Evolutionary conservation across 2,888 invertebrate species (phyloP).

Genomic region (Rhagonycha fulva): DNA sequence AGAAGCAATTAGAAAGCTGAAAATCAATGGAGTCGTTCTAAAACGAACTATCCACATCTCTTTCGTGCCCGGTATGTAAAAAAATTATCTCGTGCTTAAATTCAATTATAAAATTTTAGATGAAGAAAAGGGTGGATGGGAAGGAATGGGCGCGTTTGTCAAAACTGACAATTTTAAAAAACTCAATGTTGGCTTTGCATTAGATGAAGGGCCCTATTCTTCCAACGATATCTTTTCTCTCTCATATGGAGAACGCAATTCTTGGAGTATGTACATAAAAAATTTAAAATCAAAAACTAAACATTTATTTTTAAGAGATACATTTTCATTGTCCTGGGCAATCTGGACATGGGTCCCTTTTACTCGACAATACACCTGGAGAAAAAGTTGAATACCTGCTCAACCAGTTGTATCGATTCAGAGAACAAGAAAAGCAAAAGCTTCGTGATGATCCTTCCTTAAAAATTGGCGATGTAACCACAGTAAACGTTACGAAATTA

Average conservation of each 20-base stretch:
- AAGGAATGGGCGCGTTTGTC: constrained; percentile 81
- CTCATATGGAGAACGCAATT: constrained; percentile 76
- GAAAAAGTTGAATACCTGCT: constrained; percentile 78
- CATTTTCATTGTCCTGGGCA: constrained; percentile 77
- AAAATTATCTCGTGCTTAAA: not conserved
- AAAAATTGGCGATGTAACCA: constrained; percentile 83
- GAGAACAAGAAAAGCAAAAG: constrained; percentile 68
- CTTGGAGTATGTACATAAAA: constrained; percentile 77
- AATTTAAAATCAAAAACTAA: not conserved
- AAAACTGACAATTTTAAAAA: constrained; percentile 71
- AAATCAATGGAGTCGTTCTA: constrained; percentile 59
- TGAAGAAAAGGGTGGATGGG: constrained; percentile 84
- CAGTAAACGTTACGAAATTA: constrained; percentile 80
- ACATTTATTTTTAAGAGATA: constrained; percentile 62
- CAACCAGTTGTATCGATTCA: constrained; percentile 72
- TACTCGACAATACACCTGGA: constrained; percentile 80
- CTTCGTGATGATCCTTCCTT: constrained; percentile 67
- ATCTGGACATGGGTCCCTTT: constrained; percentile 85
- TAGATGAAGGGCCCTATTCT: constrained; percentile 86
- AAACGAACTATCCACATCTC: constrained; percentile 72
- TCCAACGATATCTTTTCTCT: constrained; percentile 67
- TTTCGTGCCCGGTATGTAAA: constrained; percentile 68
- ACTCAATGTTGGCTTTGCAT: constrained; percentile 80
- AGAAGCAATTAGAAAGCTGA: constrained; percentile 72
- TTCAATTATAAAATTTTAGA: constrained; percentile 58